These are phyloP conservation scores for Oxytorus armatus DNA, from an alignment of 2,888 invertebrate species.

Conservation along the genomic window DNA sequence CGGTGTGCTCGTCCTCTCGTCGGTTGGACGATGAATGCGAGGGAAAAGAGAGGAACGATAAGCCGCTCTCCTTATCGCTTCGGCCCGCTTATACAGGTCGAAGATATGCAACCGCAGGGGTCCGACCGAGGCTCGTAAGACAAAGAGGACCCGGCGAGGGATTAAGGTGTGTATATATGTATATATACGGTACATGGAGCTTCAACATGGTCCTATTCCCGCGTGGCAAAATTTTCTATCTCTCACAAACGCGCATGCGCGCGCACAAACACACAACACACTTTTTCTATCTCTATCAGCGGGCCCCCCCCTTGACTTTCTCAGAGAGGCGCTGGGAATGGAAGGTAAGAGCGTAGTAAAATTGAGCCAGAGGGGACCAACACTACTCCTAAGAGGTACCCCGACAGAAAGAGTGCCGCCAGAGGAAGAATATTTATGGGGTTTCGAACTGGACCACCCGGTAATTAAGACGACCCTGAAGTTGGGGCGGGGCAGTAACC, in stretches of 20 bases:
- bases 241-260: conserved; percentile 36
- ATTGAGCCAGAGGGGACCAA: conserved; percentile 45
- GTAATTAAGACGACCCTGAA: conserved; percentile 82
- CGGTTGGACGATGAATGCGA: conserved; percentile 11
- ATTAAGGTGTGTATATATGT: conserved; percentile 7
- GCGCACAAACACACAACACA: too few relatives aligned
- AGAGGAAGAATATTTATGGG: conserved; percentile 79
- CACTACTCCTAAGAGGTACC: conserved; percentile 35
- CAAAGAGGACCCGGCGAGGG: conserved; percentile 51
- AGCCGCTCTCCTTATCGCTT: conserved; percentile 51
- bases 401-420: conserved; percentile 77
- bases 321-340: conserved; percentile 29
- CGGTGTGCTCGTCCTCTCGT: background rate
- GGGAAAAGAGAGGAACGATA: conserved; percentile 38
- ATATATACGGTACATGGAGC: conserved; percentile 7
- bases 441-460: conserved; percentile 82
- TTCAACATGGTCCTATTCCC: conserved; percentile 14
- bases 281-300: conserved; percentile 55
- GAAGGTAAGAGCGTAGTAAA: conserved; percentile 53
- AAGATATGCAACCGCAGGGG: conserved; percentile 58
- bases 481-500: conserved; percentile 79
- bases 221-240: conserved; percentile 50
- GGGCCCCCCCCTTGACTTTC: conserved; percentile 50
- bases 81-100: conserved; percentile 30
- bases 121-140: conserved; percentile 40